These are phyloP conservation scores for Nasua narica DNA, from an alignment of 2,797 vertebrate species.

Conservation along the genomic window DNA sequence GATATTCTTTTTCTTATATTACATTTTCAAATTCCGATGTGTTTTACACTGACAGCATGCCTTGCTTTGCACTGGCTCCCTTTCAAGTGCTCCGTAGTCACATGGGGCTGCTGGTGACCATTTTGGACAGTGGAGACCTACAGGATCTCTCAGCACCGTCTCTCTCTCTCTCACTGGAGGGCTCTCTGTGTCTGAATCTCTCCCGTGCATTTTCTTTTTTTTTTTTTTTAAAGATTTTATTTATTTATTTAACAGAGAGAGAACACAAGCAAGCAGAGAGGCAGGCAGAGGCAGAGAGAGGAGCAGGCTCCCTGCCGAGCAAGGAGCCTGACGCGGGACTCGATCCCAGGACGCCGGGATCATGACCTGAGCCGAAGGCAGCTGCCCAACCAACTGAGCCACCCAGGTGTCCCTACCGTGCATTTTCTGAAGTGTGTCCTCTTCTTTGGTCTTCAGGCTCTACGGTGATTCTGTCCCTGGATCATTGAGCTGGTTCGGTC, in stretches of 20 bases:
- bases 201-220: neutral
- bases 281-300: no score
- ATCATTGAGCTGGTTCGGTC: neutral
- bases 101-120: neutral
- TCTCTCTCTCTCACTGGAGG: neutral
- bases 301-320: no score
- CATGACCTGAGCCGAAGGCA: no score
- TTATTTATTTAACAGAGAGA: no score
- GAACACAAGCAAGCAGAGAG: no score
- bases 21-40: neutral
- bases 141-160: neutral
- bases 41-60: neutral
- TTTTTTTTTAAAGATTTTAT: no score
- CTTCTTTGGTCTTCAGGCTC: neutral
- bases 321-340: no score
- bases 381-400: no score
- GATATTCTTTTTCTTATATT: neutral
- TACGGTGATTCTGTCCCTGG: neutral
- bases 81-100: neutral
- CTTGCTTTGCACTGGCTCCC: neutral
- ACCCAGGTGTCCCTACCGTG: no score
- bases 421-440: neutral
- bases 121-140: neutral
- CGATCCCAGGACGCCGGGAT: no score
- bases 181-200: neutral